Percentiles rank a stretch among this genome's conserved stretches.
Evolutionary conservation across 2,888 invertebrate species (phyloP).

Genomic region (Falcaria lacertinaria): DNA sequence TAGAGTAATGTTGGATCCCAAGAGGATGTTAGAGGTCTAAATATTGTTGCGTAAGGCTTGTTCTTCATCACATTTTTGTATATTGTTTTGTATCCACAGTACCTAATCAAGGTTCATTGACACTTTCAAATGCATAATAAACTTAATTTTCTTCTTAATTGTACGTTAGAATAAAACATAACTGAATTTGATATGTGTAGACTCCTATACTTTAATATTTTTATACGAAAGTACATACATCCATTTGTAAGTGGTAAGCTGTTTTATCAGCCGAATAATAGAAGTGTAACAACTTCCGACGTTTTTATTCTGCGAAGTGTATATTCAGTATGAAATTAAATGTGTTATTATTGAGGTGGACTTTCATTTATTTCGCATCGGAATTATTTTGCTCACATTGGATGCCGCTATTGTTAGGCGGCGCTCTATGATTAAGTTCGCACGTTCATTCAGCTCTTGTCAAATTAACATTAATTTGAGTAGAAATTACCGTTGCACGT

Average conservation of each 20-base stretch:
- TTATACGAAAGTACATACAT: conserved; percentile 36
- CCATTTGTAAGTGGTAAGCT: conserved; percentile 16
- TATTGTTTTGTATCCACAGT: conserved; percentile 9
- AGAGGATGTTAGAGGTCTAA: conserved; percentile 12
- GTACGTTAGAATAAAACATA: conserved; percentile 7
- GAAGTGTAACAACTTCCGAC: conserved; percentile 42
- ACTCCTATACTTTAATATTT: conserved; percentile 33
- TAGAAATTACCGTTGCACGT: conserved; percentile 48
- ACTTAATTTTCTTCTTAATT: conserved; percentile 4
- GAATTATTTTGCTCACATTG: conserved; percentile 38
- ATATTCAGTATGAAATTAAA: conserved; percentile 58
- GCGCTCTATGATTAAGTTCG: conserved; percentile 55
- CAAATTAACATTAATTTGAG: conserved; percentile 64
- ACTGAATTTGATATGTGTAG: conserved; percentile 12
- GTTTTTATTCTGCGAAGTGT: conserved; percentile 52
- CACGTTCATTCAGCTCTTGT: conserved; percentile 48
- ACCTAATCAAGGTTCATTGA: conserved; percentile 9
- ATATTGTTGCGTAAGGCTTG: conserved; percentile 8
- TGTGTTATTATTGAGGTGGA: conserved; percentile 48
- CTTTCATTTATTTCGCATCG: conserved; percentile 29
- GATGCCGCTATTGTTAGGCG: conserved; percentile 40
- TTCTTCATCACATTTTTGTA: conserved; percentile 12
- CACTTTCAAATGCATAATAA: conserved; percentile 17
- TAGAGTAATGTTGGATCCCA: conserved; percentile 40
- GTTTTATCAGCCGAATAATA: conserved; percentile 26